A percentile compares a stretch with the other conserved stretches of the same genome.
Conservation (phyloP, 2,888 invertebrate species). For the Anoncus sp. region DNA sequence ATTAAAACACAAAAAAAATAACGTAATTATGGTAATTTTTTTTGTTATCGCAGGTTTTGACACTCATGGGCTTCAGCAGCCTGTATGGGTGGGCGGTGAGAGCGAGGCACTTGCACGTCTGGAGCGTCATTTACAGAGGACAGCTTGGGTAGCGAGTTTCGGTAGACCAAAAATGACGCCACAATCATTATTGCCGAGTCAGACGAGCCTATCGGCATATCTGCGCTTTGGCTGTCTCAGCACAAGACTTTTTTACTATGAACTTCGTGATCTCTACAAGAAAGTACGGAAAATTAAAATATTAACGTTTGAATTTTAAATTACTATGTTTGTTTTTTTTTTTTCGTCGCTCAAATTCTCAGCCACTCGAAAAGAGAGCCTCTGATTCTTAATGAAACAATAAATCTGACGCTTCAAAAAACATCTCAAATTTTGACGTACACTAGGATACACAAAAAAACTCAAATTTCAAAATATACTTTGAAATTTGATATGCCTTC, state of each 20-base stretch:
- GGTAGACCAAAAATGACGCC: conserved; percentile 95
- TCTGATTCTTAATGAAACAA: too few species aligned
- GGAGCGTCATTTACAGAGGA: conserved; percentile 91
- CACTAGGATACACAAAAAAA: too few species aligned
- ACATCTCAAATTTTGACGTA: too few species aligned
- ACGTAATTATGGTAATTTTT: too few species aligned
- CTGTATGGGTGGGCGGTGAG: conserved; percentile 92
- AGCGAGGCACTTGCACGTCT: conserved; percentile 89
- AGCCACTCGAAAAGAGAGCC: too few species aligned
- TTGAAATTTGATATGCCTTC: too few species aligned
- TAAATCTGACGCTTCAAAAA: too few species aligned
- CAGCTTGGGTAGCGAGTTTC: conserved; percentile 96
- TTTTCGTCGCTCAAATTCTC: too few species aligned
- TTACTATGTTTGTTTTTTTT: background rate
- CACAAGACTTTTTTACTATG: conserved; percentile 92
- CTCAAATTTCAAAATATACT: too few species aligned
- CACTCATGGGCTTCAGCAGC: conserved; percentile 35
- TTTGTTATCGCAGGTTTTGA: conserved; percentile 36
- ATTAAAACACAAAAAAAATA: background rate
- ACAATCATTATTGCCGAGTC: conserved; percentile 92
- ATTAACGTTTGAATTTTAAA: background rate
- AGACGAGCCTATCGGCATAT: conserved; percentile 94
- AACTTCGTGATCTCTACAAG: conserved; percentile 87
- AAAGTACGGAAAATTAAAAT: conserved; percentile 81
- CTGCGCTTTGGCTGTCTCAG: conserved; percentile 94